phyloP scores from a whole-genome alignment of 1,140 invertebrate genomes.

The Drosophila ohnishii region DNA sequence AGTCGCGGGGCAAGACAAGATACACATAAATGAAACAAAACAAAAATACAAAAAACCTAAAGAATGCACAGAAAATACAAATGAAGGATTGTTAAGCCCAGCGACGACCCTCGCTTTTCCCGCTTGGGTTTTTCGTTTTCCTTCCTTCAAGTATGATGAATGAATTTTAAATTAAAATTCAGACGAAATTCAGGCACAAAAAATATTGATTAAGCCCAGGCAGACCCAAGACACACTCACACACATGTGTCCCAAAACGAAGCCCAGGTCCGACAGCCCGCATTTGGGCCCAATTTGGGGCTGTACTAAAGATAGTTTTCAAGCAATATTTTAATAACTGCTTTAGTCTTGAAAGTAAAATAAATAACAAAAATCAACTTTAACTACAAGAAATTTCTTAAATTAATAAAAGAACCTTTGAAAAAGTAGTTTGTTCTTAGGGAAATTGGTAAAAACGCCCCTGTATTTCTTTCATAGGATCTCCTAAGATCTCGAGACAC shows the following conservation, averaged over 20 bases:
- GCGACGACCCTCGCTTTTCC: slow-evolving; percentile 2
- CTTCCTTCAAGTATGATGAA: slow-evolving; percentile 71
- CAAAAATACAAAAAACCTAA: slow-evolving; percentile 20
- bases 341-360: not conserved
- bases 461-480: not conserved
- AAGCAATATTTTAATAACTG: not conserved
- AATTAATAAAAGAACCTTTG: too few species aligned
- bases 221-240: not conserved
- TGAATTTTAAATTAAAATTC: slow-evolving; percentile 77
- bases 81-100: slow-evolving; percentile 63
- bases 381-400: not conserved
- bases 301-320: not conserved
- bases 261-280: slow-evolving; percentile 19
- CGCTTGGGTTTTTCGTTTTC: slow-evolving; percentile 10
- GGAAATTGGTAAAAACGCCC: not conserved
- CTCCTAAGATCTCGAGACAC: not conserved
- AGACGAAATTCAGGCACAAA: slow-evolving; percentile 29
- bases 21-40: slow-evolving; percentile 33
- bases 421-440: not conserved
- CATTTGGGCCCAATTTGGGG: slow-evolving; percentile 11
- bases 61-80: slow-evolving; percentile 65
- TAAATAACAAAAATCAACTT: not conserved
- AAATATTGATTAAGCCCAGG: slow-evolving; percentile 8
- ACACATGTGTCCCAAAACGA: slow-evolving; percentile 21
- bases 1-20: slow-evolving; percentile 26